Base-by-base conservation (phyloP, 1,140 invertebrate species). In the Aplysia californica region DNA sequence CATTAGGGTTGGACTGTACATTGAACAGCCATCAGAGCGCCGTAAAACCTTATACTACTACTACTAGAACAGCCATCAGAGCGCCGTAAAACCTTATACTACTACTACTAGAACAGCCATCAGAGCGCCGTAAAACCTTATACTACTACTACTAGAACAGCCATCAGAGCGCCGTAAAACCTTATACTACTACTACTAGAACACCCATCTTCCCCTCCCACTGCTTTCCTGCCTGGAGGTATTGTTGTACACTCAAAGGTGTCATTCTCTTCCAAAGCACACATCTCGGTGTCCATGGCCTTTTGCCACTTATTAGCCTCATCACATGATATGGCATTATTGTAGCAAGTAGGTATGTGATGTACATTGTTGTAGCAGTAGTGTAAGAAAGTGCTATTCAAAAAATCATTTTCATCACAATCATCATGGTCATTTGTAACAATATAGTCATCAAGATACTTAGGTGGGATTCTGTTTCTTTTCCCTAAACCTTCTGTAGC, bases 141-240 rank as follows among this genome's bases (percentile, higher is more conserved):
- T n/a, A n/a, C n/a, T n/a, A n/a, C n/a, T n/a, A n/a, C n/a, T n/a
- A n/a, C n/a, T n/a, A n/a, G n/a, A n/a, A n/a, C n/a, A n/a, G n/a
- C n/a, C n/a, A n/a, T n/a, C n/a, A n/a, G n/a, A n/a, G n/a, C n/a
- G n/a, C n/a, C n/a, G n/a, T n/a, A n/a, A n/a, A n/a, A n/a, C n/a
- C n/a, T n/a, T n/a, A n/a, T n/a, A n/a, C n/a, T n/a, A n/a, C n/a
- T n/a, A n/a, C 15, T 50, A 50, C 15, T 50, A n/a, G 67, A 72
- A 90, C 3, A 91, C 87, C 90, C 87, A 90, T 83, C 73, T 76
- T 72, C 82, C 87, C 86, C 44, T n/a, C 65, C 82, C 33, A 89
- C 79, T 26, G 82, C 70, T 67, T 71, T 84, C 85, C 82, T 87
- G 80, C 87, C 82, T 6, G 77, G 44, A n/a, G 90, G 89, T 65